Percentiles rank a stretch among this genome's conserved stretches.
Evolutionary conservation across 2,888 invertebrate genomes (phyloP).

Genomic region (Lithosia quadra): DNA sequence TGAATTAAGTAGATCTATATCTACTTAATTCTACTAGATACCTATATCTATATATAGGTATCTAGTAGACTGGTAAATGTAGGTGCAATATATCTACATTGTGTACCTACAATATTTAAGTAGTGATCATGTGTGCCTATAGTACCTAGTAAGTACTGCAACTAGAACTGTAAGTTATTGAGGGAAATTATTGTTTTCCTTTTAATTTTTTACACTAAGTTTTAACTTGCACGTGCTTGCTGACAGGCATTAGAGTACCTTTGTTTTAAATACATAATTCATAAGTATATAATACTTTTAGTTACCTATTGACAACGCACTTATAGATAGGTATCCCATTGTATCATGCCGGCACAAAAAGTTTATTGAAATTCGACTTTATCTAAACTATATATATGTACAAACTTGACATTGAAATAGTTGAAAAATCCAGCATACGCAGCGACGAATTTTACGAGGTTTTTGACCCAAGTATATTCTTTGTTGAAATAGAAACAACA

Average conservation of each 20-base stretch:
- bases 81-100: no score
- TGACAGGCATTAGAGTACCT: not conserved
- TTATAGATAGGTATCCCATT: not conserved
- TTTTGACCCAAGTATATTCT: conserved; percentile 71
- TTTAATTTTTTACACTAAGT: not conserved
- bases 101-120: no score
- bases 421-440: conserved; percentile 24
- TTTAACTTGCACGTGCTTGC: not conserved
- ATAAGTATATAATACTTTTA: not conserved
- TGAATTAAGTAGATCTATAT: conserved; percentile 10
- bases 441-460: conserved; percentile 68
- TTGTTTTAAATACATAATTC: not conserved
- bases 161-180: no score
- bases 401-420: conserved; percentile 35
- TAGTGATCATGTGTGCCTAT: no score
- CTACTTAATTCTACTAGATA: not conserved
- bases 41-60: no score
- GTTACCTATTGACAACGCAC: not conserved
- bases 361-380: not conserved
- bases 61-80: no score
- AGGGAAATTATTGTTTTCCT: no score
- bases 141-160: no score
- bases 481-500: conserved; percentile 56
- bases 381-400: conserved; percentile 2
- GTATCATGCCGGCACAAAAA: not conserved